phyloP scores from a whole-genome alignment of 2,113 vertebrate species.

The Pluvianellus socialis region DNA sequence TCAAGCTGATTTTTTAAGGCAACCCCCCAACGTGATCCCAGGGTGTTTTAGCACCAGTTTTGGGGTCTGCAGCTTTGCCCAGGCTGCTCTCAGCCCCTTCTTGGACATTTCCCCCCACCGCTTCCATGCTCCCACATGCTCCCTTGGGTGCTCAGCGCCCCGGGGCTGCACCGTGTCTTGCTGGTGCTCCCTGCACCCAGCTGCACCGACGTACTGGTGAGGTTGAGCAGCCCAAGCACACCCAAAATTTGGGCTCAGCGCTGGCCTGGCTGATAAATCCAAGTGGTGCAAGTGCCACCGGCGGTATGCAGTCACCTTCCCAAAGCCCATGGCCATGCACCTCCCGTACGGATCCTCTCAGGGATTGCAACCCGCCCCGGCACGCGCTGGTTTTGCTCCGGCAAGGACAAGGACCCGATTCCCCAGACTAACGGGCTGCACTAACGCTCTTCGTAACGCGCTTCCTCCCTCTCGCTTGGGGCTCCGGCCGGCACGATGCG shows the following conservation, averaged over 20 bases:
- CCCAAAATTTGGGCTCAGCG: background rate
- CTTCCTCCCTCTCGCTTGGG: background rate
- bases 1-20: background rate
- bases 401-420: background rate
- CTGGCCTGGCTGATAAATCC: background rate
- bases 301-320: accelerated
- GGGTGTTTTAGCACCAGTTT: background rate
- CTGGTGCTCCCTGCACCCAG: background rate
- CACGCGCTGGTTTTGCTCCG: accelerated
- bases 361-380: background rate
- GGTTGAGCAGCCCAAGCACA: background rate
- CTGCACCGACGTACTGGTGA: accelerated
- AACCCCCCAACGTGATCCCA: background rate
- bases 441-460: slow-evolving; percentile 18
- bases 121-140: background rate
- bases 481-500: background rate
- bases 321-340: accelerated
- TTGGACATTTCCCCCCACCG: background rate
- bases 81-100: background rate
- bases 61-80: background rate
- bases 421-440: slow-evolving; percentile 41
- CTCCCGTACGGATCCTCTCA: accelerated
- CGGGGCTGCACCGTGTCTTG: accelerated
- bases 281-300: accelerated
- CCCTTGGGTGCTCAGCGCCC: background rate